These are phyloP conservation scores for Bellardia bayeri DNA, from an alignment of 2,888 invertebrate species.

Conservation along the genomic window DNA sequence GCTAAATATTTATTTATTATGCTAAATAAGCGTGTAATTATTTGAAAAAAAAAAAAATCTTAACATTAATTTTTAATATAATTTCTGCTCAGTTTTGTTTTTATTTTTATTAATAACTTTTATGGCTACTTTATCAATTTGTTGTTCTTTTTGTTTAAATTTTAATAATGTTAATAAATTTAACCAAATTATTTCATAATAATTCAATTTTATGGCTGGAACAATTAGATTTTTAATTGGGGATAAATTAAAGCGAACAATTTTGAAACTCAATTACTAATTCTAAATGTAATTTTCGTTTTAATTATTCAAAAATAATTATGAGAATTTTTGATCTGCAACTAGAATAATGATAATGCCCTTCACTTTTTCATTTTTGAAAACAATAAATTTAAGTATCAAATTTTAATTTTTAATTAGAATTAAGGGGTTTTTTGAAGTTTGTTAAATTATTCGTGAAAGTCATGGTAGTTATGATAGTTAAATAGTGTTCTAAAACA, in stretches of 20 bases:
- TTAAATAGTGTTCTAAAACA: not conserved
- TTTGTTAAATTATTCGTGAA: slow-evolving; percentile 6
- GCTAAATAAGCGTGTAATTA: slow-evolving; percentile 43
- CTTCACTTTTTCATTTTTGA: slow-evolving; percentile 6
- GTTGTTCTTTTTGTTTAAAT: not conserved
- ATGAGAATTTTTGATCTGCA: not conserved
- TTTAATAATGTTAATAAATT: slow-evolving; percentile 21
- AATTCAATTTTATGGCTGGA: not conserved
- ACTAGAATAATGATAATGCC: not conserved
- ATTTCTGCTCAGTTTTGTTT: not conserved
- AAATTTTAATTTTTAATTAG: not conserved
- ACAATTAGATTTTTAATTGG: not conserved
- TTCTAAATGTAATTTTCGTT: not conserved
- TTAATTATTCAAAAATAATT: not conserved
- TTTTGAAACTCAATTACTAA: not conserved
- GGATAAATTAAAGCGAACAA: not conserved
- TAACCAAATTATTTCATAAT: not conserved
- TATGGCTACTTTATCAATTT: not conserved
- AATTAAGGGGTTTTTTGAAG: not conserved
- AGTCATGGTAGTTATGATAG: not conserved
- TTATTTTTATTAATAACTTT: not conserved
- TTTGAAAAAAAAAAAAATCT: not conserved
- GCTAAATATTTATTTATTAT: slow-evolving; percentile 42
- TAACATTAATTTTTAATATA: no score
- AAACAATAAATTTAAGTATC: not conserved